Evolutionary conservation across 2,113 vertebrate genomes (phyloP).

Genomic region (Corydoras sp.): DNA sequence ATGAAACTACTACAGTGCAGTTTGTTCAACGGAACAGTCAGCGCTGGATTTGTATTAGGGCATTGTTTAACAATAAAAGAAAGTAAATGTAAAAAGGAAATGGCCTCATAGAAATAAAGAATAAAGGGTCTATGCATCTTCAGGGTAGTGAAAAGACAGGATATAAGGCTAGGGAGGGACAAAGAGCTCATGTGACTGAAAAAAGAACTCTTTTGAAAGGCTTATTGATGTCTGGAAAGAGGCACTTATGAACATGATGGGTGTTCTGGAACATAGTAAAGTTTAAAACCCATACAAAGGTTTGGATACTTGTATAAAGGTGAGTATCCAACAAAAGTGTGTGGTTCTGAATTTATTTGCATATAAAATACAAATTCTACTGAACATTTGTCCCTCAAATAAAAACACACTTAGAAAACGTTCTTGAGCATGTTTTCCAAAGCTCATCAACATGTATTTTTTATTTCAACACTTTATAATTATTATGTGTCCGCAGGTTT

Average conservation of each 20-base stretch:
- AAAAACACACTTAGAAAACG: too few relatives aligned
- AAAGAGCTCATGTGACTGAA: background rate
- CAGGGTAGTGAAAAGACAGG: background rate
- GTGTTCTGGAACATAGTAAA: background rate
- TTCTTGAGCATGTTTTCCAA: too few relatives aligned
- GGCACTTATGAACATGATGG: background rate
- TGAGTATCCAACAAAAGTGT: too few relatives aligned
- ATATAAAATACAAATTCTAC: too few relatives aligned
- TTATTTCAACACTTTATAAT: too few relatives aligned
- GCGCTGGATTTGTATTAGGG: background rate
- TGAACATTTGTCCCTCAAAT: too few relatives aligned
- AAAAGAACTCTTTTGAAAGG: background rate
- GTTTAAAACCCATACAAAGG: too few relatives aligned
- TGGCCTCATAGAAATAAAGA: background rate
- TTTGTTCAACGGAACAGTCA: background rate
- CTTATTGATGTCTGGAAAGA: background rate
- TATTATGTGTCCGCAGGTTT: too few relatives aligned
- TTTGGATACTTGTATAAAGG: too few relatives aligned
- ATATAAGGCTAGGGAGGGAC: background rate
- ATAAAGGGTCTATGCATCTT: background rate
- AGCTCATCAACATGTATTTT: too few relatives aligned
- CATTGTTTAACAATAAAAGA: background rate
- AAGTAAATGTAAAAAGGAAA: background rate
- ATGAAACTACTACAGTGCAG: background rate
- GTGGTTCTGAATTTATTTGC: too few relatives aligned